Conservation (phyloP, 2,113 vertebrate species). For the Todiramphus chloris region DNA sequence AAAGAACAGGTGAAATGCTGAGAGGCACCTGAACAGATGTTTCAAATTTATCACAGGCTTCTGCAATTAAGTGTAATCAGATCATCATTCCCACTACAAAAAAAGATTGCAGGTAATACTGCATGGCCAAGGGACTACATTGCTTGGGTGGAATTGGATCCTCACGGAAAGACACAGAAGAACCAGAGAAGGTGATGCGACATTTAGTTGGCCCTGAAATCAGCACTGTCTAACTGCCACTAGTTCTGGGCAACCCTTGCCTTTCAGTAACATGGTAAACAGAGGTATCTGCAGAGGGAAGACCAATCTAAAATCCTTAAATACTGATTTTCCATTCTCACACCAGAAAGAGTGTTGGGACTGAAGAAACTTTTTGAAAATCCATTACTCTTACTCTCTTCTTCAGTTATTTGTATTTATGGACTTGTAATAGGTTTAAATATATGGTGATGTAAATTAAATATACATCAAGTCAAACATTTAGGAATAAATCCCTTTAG, state of each 20-base stretch:
- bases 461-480: neutral
- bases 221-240: neutral
- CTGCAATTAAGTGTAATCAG: neutral
- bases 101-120: neutral
- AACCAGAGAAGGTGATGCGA: neutral
- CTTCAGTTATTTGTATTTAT: conserved; percentile 2
- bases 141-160: neutral
- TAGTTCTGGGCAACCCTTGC: neutral
- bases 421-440: neutral
- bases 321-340: neutral
- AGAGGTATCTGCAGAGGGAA: neutral
- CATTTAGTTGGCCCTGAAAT: neutral
- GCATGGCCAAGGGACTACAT: neutral
- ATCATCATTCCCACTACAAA: neutral
- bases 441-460: neutral
- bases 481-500: neutral
- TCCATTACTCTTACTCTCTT: neutral
- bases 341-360: neutral
- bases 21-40: neutral
- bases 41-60: neutral
- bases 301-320: neutral
- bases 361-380: neutral
- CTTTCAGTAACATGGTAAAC: neutral
- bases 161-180: neutral
- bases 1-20: neutral